Evolutionary conservation across 2,797 vertebrate genomes (phyloP).

Genomic region (Falco berigora): DNA sequence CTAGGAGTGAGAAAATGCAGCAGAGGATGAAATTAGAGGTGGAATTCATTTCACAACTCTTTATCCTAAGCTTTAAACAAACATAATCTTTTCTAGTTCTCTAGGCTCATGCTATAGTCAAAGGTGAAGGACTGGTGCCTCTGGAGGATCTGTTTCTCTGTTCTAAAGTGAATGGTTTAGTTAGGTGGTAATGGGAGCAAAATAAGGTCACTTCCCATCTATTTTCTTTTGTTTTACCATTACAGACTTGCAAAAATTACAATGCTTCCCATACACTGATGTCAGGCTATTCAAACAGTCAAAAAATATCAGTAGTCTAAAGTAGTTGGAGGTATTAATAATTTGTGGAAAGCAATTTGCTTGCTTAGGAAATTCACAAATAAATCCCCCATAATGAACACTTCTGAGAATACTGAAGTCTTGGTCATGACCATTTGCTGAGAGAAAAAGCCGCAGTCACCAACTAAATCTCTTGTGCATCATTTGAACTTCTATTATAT

Average conservation of each 20-base stretch:
- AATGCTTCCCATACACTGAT: neutral
- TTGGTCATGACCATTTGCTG: conserved; percentile 4
- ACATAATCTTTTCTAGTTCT: neutral
- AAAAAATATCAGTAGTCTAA: neutral
- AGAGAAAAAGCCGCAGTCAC: conserved; percentile 44
- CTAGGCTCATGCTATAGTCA: neutral
- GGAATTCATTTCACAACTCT: neutral
- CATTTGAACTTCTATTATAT: conserved; percentile 16
- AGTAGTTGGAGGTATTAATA: neutral
- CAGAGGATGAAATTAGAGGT: neutral
- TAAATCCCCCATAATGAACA: neutral
- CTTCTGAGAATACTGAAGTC: neutral
- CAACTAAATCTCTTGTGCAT: conserved; percentile 48
- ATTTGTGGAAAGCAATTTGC: neutral
- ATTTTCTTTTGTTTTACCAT: neutral
- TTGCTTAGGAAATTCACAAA: conserved; percentile 6
- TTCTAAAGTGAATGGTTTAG: neutral
- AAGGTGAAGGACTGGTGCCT: neutral
- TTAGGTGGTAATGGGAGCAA: neutral
- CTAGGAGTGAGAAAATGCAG: neutral
- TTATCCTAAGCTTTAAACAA: neutral
- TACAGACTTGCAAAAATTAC: neutral
- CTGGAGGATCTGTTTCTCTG: neutral
- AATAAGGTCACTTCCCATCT: neutral
- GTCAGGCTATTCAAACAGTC: neutral